phyloP scores from a whole-genome alignment of 2,797 vertebrate genomes.

The Decapterus maruadsi region DNA sequence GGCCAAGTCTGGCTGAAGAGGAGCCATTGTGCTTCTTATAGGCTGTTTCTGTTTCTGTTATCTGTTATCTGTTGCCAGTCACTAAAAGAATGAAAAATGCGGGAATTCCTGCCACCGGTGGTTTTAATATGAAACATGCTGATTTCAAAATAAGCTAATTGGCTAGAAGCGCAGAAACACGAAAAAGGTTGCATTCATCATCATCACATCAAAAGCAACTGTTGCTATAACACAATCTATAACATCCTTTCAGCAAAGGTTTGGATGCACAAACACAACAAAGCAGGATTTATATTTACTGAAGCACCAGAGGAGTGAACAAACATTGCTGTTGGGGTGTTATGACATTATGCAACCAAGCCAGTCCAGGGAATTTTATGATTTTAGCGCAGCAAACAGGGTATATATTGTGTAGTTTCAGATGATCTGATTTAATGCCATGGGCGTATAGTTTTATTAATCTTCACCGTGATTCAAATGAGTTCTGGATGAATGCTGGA shows the following conservation, averaged over 20 bases:
- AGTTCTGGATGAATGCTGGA: background rate
- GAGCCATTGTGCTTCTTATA: constrained; percentile 49
- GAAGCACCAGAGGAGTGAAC: constrained; percentile 20
- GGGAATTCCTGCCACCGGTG: constrained; percentile 29
- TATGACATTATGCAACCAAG: constrained; percentile 23
- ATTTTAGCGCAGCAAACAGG: constrained; percentile 10
- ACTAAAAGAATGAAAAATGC: constrained; percentile 30
- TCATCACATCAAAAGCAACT: constrained; percentile 60
- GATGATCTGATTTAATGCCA: background rate
- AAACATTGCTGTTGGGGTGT: constrained; percentile 25
- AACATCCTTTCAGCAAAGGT: constrained; percentile 16
- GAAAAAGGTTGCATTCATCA: constrained; percentile 48
- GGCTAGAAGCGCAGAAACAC: constrained; percentile 33
- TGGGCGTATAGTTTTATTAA: background rate
- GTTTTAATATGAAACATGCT: constrained; percentile 52
- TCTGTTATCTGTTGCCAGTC: constrained; percentile 23
- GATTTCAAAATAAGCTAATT: constrained; percentile 63
- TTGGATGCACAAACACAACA: constrained; percentile 13
- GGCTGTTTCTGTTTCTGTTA: constrained; percentile 31
- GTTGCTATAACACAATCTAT: constrained; percentile 36
- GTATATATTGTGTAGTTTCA: background rate
- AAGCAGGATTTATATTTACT: constrained; percentile 34
- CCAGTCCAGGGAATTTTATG: background rate
- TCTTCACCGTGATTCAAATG: background rate
- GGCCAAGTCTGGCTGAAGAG: constrained; percentile 44